phyloP scores from a whole-genome alignment of 2,113 vertebrate genomes.

The Forbesichthys papilliferus region DNA sequence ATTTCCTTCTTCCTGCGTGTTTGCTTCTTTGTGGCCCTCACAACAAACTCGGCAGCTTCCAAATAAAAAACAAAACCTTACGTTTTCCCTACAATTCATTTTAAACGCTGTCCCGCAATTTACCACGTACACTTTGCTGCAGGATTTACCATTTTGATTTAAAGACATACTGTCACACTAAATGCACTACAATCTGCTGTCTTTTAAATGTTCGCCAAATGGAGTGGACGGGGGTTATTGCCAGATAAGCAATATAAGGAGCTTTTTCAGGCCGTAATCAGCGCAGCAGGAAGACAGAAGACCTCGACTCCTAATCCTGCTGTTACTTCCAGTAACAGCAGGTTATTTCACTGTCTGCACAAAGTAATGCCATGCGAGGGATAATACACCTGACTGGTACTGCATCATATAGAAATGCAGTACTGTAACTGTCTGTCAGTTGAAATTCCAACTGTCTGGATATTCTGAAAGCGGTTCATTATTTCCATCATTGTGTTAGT shows the following conservation, averaged over 20 bases:
- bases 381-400: background rate
- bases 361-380: slow-evolving; percentile 8
- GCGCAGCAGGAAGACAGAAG: slow-evolving; percentile 58
- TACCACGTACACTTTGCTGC: too few species aligned
- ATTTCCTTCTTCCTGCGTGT: slow-evolving; percentile 51
- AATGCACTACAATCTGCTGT: too few species aligned
- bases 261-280: slow-evolving; percentile 67
- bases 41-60: slow-evolving; percentile 25
- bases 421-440: background rate
- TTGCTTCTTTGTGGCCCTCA: slow-evolving; percentile 40
- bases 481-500: background rate
- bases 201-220: too few species aligned
- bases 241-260: slow-evolving; percentile 59
- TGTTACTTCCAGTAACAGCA: slow-evolving; percentile 25
- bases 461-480: background rate
- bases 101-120: background rate
- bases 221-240: slow-evolving; percentile 15
- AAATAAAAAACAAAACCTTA: slow-evolving; percentile 33
- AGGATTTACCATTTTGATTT: too few species aligned
- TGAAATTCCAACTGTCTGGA: slow-evolving; percentile 16
- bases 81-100: background rate
- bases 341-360: slow-evolving; percentile 5
- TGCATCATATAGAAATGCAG: too few species aligned
- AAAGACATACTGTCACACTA: too few species aligned
- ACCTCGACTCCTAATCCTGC: slow-evolving; percentile 63